These are phyloP conservation scores for Bubo scandiacus DNA, from an alignment of 2,113 vertebrate species.

Conservation along the genomic window DNA sequence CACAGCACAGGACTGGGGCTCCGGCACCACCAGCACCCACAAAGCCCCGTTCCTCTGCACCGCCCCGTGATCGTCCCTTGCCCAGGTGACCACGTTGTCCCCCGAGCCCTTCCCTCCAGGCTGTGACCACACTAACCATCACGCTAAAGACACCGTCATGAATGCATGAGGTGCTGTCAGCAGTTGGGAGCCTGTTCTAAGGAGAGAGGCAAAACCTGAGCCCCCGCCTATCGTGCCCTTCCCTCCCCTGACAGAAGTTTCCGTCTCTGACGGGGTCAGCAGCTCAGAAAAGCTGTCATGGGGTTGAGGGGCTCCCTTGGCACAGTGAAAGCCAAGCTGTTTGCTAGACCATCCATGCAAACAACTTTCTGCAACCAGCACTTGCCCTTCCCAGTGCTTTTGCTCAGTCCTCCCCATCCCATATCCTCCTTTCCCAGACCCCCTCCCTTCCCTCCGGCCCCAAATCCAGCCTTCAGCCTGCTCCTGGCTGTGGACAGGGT, in stretches of 20 bases:
- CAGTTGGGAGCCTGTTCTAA: neutral
- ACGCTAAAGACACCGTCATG: accelerated
- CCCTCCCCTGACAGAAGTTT: neutral
- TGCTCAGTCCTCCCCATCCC: neutral
- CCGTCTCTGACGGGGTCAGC: accelerated
- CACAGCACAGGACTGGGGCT: accelerated
- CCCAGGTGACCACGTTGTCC: accelerated
- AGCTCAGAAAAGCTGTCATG: neutral
- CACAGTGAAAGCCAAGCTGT: neutral
- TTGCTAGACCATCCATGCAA: neutral
- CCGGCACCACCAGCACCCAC: neutral
- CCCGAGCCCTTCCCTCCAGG: neutral
- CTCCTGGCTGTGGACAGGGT: neutral
- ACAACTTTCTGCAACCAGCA: neutral
- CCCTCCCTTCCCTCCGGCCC: neutral
- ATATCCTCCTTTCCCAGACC: neutral
- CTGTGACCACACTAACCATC: accelerated
- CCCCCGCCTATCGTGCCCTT: accelerated
- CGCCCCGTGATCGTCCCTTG: neutral
- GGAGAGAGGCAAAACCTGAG: neutral
- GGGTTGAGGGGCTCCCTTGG: neutral
- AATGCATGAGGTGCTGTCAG: accelerated
- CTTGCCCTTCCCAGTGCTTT: neutral
- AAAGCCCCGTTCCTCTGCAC: accelerated
- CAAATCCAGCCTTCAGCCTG: neutral